Conservation (phyloP, 2,113 vertebrate species). For the Apus apus region DNA sequence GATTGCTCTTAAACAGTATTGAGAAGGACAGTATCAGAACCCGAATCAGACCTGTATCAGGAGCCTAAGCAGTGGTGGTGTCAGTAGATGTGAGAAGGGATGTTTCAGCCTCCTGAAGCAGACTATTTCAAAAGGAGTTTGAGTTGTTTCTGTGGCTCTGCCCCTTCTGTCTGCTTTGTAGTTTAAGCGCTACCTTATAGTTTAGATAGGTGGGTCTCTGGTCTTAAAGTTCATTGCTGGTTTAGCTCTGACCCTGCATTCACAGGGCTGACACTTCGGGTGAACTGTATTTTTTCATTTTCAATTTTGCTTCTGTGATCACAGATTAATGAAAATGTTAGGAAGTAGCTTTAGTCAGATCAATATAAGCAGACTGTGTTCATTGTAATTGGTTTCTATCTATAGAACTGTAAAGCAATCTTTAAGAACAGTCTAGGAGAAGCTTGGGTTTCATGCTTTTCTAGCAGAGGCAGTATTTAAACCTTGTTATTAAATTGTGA, state of each 20-base stretch:
- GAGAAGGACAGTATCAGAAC: background rate
- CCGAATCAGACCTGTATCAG: background rate
- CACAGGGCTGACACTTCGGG: background rate
- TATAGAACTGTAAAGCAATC: conserved; percentile 15
- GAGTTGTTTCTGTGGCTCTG: background rate
- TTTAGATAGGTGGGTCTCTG: background rate
- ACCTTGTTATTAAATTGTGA: background rate
- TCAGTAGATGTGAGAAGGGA: background rate
- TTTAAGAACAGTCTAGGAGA: background rate
- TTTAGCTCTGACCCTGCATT: background rate
- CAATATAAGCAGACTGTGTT: background rate
- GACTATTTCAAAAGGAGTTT: background rate
- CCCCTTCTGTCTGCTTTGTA: background rate
- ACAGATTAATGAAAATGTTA: conserved; percentile 10
- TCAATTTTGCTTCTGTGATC: conserved; percentile 18
- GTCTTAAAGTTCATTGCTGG: background rate
- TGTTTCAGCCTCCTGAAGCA: background rate
- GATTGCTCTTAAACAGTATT: background rate
- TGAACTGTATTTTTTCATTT: background rate
- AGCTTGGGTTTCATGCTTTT: background rate
- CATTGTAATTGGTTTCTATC: conserved; percentile 38
- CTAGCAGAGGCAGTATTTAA: conserved; percentile 4
- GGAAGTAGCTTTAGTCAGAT: conserved; percentile 2
- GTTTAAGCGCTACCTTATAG: background rate
- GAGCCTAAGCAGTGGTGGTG: background rate